Conservation (phyloP, 2,797 vertebrate species). For the Arnoldichthys spilopterus region DNA sequence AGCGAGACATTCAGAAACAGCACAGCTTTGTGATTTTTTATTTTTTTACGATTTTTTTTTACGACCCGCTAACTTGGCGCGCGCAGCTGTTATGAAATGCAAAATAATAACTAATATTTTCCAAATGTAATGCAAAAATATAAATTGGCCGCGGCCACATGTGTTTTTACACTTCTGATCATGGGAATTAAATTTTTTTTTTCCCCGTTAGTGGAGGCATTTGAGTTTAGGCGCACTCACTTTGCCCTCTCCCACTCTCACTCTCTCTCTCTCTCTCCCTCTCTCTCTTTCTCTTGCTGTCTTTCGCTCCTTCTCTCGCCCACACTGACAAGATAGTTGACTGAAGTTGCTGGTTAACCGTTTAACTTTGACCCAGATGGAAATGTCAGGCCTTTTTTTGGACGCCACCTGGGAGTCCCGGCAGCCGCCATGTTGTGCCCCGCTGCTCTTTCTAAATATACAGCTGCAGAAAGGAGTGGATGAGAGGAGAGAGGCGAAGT, state of each 20-base stretch:
- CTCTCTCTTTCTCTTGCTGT: slow-evolving; percentile 36
- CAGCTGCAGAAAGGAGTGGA: slow-evolving; percentile 61
- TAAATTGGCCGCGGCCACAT: slow-evolving; percentile 62
- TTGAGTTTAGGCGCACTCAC: slow-evolving; percentile 58
- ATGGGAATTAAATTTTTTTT: slow-evolving; percentile 61
- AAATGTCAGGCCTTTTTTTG: slow-evolving; percentile 81
- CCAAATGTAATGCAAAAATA: slow-evolving; percentile 77
- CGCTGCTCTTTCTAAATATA: slow-evolving; percentile 79
- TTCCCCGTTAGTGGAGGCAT: slow-evolving; percentile 60
- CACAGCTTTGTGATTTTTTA: slow-evolving; percentile 74
- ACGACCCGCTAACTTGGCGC: slow-evolving; percentile 74
- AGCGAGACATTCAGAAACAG: slow-evolving; percentile 71
- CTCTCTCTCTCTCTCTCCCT: slow-evolving; percentile 19
- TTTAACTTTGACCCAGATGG: slow-evolving; percentile 83
- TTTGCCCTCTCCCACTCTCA: slow-evolving; percentile 25
- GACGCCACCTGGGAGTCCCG: slow-evolving; percentile 73
- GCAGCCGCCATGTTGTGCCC: slow-evolving; percentile 72
- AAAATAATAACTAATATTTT: slow-evolving; percentile 81
- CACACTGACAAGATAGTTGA: slow-evolving; percentile 62
- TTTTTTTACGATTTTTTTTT: slow-evolving; percentile 71
- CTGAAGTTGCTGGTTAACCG: slow-evolving; percentile 75
- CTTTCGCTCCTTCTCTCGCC: slow-evolving; percentile 22
- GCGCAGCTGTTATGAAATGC: slow-evolving; percentile 74
- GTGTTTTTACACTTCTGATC: slow-evolving; percentile 63
- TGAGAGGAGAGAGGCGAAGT: slow-evolving; percentile 44